phyloP scores from a whole-genome alignment of 2,797 vertebrate species.

The Ctenochaetus hawaiiensis region DNA sequence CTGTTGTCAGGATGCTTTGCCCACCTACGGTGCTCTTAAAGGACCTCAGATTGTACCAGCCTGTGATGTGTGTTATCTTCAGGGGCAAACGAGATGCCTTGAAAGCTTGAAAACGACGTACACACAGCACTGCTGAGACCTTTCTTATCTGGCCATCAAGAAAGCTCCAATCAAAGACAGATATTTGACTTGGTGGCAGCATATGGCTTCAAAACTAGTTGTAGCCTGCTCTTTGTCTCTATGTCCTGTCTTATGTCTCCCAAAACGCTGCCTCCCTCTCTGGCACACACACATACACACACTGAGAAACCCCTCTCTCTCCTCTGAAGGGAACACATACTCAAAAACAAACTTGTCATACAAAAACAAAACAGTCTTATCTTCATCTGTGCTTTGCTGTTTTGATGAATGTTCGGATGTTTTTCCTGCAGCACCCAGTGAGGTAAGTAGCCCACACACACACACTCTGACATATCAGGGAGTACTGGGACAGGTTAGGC shows the following conservation, averaged over 20 bases:
- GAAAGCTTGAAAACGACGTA: slow-evolving; percentile 47
- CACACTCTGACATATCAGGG: slow-evolving; percentile 36
- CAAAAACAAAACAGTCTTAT: slow-evolving; percentile 72
- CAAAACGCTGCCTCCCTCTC: not conserved
- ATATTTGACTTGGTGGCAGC: slow-evolving; percentile 57
- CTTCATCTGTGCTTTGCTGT: slow-evolving; percentile 75
- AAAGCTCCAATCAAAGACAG: slow-evolving; percentile 63
- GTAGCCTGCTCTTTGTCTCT: slow-evolving; percentile 63
- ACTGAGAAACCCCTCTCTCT: not conserved
- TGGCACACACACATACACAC: slow-evolving; percentile 4
- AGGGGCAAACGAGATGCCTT: slow-evolving; percentile 30
- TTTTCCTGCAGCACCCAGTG: slow-evolving; percentile 75
- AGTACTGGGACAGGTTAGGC: slow-evolving; percentile 68
- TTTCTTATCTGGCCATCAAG: slow-evolving; percentile 57
- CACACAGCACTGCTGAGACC: slow-evolving; percentile 29
- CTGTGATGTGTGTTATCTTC: slow-evolving; percentile 67
- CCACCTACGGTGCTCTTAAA: slow-evolving; percentile 44
- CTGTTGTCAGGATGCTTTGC: slow-evolving; percentile 21
- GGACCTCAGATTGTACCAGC: not conserved
- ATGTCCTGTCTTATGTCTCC: slow-evolving; percentile 40
- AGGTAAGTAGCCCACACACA: slow-evolving; percentile 79
- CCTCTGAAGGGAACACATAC: slow-evolving; percentile 32
- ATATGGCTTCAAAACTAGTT: slow-evolving; percentile 60
- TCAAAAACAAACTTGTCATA: slow-evolving; percentile 63
- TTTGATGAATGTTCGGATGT: slow-evolving; percentile 86